Base-by-base conservation (phyloP, 1,140 invertebrate species). In the Drosophila asahinai region DNA sequence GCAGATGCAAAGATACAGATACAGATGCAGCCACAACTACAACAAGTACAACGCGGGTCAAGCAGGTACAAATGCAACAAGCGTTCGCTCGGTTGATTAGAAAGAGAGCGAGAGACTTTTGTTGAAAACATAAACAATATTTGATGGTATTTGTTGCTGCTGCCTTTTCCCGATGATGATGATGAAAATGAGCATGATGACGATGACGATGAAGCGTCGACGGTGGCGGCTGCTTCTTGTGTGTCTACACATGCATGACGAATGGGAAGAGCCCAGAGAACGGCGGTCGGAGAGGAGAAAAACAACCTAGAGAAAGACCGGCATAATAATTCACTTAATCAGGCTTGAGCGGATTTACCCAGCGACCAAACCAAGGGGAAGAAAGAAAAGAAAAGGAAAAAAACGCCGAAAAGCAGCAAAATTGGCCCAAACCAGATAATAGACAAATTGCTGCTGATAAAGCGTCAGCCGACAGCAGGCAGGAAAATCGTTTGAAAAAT, bases 51-150 rank as follows among this genome's bases (percentile, higher is more conserved):
- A 27, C 33, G 33, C 84, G 89, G 84, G 84, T 89, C 84, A 89
- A 89, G 84, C 84, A 89, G 84, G 84, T 89, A 89, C 86, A 89
- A 89, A 89, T 90, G 84, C 84, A 89, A 89, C 86, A 89, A 89
- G 86, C 86, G 65, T 57, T 77, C 64, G 77, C 81, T 81, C 68
- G 70, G 74, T 74, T 89, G 86, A 84, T 89, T 90, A 89, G 86
- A 89, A 89, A 84, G 78, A 90, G 86, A 81, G 17, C 58, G 57
- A 52, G 60, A 25, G 57, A 86, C 72, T 77, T 83, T 73, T 83
- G 81, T 81, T 89, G 81, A 80, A 74, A 87, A 90, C 84, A 89
- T 89, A 89, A 89, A 89, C 84, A 89, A 90, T 89, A 81, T 89
- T 90, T 89, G 84, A 89, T 89, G 74, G 81, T 45, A 38, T 38